phyloP scores from a whole-genome alignment of 2,797 vertebrate genomes.

The Poecilia picta region DNA sequence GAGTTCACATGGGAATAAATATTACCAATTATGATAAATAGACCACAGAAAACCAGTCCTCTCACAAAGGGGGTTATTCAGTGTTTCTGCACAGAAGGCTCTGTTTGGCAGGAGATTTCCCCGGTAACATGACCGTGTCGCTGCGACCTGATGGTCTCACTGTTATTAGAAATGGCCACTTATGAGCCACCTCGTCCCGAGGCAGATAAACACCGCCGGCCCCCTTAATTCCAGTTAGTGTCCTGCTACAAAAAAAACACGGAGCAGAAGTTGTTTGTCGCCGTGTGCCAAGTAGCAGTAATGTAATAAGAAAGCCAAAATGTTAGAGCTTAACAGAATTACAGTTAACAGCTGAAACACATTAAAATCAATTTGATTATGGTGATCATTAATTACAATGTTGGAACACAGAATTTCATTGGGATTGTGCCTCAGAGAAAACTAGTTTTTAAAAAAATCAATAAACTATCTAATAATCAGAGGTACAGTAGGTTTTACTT shows the following conservation, averaged over 20 bases:
- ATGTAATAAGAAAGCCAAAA: conserved; percentile 4
- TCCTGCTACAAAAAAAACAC: conserved; percentile 9
- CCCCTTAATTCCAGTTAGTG: not conserved
- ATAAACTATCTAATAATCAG: not conserved
- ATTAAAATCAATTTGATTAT: conserved; percentile 23
- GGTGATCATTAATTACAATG: conserved; percentile 36
- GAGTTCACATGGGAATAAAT: conserved; percentile 28
- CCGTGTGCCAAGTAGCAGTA: conserved; percentile 2
- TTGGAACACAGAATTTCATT: conserved; percentile 5
- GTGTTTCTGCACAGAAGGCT: not conserved
- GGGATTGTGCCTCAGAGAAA: not conserved
- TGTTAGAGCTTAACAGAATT: conserved; percentile 11
- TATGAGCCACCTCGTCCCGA: conserved; percentile 25
- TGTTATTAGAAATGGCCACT: conserved; percentile 33
- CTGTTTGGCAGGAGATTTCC: conserved; percentile 28
- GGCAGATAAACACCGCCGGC: conserved; percentile 8
- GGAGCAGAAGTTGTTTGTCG: not conserved
- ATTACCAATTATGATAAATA: conserved; percentile 28
- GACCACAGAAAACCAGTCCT: conserved; percentile 23
- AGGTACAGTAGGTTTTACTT: not conserved
- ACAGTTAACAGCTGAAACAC: conserved; percentile 25
- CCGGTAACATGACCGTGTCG: conserved; percentile 13
- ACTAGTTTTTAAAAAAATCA: not conserved
- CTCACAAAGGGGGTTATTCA: conserved; percentile 29
- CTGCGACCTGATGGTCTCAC: conserved; percentile 18